phyloP scores from a whole-genome alignment of 2,113 vertebrate species.

The Elephantulus edwardii region DNA sequence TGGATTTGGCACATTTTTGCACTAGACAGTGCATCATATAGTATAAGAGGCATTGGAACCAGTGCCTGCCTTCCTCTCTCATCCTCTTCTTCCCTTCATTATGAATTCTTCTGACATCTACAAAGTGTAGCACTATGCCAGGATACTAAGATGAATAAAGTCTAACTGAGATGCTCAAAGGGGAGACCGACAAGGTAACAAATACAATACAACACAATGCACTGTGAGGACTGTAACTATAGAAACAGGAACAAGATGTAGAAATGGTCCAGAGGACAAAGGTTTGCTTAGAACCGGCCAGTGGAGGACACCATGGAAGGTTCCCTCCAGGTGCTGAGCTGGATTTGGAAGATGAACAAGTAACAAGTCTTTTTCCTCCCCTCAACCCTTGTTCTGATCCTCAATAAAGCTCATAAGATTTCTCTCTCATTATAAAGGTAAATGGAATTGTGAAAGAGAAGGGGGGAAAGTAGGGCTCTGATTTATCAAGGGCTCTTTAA shows the following conservation, averaged over 20 bases:
- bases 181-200: not conserved
- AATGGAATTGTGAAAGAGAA: not conserved
- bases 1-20: not conserved
- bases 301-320: not conserved
- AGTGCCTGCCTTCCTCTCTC: too few species aligned
- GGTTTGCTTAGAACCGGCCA: not conserved
- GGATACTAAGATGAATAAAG: not conserved
- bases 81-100: fast-evolving
- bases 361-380: not conserved
- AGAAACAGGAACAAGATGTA: not conserved
- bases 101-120: not conserved
- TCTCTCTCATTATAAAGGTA: not conserved
- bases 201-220: not conserved
- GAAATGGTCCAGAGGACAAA: too few species aligned
- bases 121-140: too few species aligned
- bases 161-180: not conserved
- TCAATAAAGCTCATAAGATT: not conserved
- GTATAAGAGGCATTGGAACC: not conserved
- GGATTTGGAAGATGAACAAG: not conserved
- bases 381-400: too few species aligned
- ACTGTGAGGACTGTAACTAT: not conserved
- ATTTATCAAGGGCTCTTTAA: not conserved
- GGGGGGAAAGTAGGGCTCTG: not conserved
- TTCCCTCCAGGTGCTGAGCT: not conserved
- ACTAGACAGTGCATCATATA: not conserved